Conservation (phyloP, 2,888 invertebrate genomes). For the Creontiades dilutus region DNA sequence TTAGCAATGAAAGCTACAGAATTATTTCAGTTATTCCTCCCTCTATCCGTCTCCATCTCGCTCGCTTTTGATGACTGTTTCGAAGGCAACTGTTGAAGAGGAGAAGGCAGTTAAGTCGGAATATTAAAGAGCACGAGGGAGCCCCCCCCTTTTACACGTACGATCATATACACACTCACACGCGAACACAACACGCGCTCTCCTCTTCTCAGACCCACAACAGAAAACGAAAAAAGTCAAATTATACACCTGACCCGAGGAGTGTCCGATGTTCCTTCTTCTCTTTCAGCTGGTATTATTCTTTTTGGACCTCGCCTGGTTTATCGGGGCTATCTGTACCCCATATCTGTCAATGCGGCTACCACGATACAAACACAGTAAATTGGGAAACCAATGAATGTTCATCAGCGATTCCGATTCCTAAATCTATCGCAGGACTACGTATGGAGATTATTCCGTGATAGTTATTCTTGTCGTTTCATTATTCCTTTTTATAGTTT, state of each 20-base stretch:
- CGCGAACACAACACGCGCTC: neutral
- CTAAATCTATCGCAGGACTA: no score
- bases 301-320: neutral
- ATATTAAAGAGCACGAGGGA: slow-evolving; percentile 53
- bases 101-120: slow-evolving; percentile 52
- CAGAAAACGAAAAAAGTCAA: slow-evolving; percentile 41
- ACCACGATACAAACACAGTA: neutral
- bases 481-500: no score
- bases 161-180: neutral
- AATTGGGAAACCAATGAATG: no score
- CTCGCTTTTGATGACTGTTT: slow-evolving; percentile 49
- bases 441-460: no score
- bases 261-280: slow-evolving; percentile 21
- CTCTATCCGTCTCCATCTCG: neutral
- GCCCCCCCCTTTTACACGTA: slow-evolving; percentile 1
- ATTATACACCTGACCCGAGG: slow-evolving; percentile 63
- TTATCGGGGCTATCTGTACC: neutral
- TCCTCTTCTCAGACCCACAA: neutral
- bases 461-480: no score
- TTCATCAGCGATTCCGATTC: no score
- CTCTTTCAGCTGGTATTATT: slow-evolving; percentile 15
- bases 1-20: slow-evolving; percentile 5
- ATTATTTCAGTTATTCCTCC: neutral
- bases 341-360: neutral
- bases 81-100: slow-evolving; percentile 48